These are phyloP conservation scores for Lucilia cuprina DNA, from an alignment of 1,140 invertebrate species.

Conservation along the genomic window DNA sequence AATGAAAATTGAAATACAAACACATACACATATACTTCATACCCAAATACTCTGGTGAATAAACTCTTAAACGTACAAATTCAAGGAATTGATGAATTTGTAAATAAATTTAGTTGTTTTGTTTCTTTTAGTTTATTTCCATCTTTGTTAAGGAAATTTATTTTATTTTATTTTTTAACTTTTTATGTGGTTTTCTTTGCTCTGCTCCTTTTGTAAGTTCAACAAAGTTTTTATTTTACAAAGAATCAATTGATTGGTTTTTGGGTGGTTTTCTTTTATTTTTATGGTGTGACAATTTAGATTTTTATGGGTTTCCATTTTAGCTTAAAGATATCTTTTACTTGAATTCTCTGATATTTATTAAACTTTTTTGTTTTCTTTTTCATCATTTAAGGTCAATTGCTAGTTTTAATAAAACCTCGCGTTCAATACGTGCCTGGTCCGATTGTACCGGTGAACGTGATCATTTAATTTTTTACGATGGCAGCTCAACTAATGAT, in stretches of 20 bases:
- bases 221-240: background rate
- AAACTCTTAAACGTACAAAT: background rate
- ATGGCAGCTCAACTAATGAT: conserved; percentile 80
- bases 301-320: background rate
- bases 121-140: too few species aligned
- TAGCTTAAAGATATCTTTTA: too few species aligned
- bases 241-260: background rate
- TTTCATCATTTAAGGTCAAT: conserved; percentile 40
- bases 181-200: background rate
- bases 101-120: background rate
- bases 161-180: too few species aligned
- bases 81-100: background rate
- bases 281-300: background rate
- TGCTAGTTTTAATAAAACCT: conserved; percentile 71
- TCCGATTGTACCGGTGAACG: conserved; percentile 81
- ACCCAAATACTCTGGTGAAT: too few species aligned
- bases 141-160: too few species aligned
- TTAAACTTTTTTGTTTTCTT: conserved; percentile 15
- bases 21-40: too few species aligned
- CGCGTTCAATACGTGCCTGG: conserved; percentile 76
- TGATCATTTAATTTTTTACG: conserved; percentile 85
- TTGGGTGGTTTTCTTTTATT: background rate
- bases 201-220: background rate
- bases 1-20: too few species aligned
- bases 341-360: background rate